Conservation (phyloP, 1,140 invertebrate genomes). For the Drosophila pallidifrons region DNA sequence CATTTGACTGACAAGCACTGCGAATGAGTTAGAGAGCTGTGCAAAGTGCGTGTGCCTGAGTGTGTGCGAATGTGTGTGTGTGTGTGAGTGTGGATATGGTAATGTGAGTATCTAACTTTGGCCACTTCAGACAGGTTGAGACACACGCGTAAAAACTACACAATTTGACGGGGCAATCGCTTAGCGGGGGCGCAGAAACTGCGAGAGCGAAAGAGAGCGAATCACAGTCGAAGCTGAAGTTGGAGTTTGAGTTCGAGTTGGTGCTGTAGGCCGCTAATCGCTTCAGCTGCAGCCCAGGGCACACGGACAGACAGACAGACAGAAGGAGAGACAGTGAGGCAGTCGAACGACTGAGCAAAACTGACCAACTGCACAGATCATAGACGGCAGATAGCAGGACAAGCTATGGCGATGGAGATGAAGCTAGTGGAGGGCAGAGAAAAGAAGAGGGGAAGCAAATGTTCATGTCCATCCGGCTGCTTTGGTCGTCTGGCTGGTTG, state of each 20-base stretch:
- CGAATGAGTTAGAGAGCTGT: slow-evolving; percentile 40
- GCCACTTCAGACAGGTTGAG: slow-evolving; percentile 76
- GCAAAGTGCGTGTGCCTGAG: slow-evolving; percentile 15
- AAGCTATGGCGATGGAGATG: slow-evolving; percentile 19
- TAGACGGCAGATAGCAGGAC: slow-evolving; percentile 80
- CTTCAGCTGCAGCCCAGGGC: slow-evolving; percentile 65
- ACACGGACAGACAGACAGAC: not conserved
- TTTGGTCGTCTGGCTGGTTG: slow-evolving; percentile 27
- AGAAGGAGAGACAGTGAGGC: slow-evolving; percentile 7
- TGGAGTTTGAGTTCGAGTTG: slow-evolving; percentile 1
- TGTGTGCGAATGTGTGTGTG: slow-evolving; percentile 22
- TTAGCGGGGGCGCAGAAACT: slow-evolving; percentile 42
- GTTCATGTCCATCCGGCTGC: slow-evolving; percentile 37
- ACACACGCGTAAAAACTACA: slow-evolving; percentile 82
- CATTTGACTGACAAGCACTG: slow-evolving; percentile 51
- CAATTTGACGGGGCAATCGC: slow-evolving; percentile 63
- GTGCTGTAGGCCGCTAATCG: slow-evolving; percentile 70
- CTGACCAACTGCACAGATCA: slow-evolving; percentile 82
- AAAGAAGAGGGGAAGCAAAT: slow-evolving; percentile 18
- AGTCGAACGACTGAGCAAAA: slow-evolving; percentile 56
- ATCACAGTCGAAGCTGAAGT: not conserved
- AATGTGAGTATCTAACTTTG: slow-evolving; percentile 71
- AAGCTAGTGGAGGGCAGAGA: not conserved
- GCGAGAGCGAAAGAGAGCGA: slow-evolving; percentile 3
- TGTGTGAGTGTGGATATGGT: slow-evolving; percentile 46